Conservation (phyloP, 2,888 invertebrate genomes). For the Diadegma fenestrale region DNA sequence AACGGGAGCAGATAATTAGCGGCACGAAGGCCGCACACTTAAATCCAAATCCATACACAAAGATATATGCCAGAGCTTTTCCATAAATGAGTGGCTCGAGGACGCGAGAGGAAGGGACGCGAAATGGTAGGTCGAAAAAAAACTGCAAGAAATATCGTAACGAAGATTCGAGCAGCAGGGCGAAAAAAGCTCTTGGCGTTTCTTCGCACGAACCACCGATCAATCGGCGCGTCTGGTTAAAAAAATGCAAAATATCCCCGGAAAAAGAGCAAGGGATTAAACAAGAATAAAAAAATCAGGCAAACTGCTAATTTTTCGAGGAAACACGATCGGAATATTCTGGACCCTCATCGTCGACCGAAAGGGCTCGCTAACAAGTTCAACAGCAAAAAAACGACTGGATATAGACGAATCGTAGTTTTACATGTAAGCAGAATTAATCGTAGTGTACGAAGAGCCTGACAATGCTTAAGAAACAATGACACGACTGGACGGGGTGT, state of each 20-base stretch:
- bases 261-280: not conserved
- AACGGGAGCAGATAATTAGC: conserved; percentile 72
- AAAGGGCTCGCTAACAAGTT: not conserved
- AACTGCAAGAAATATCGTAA: conserved; percentile 64
- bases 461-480: conserved; percentile 80
- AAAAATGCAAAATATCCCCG: not conserved
- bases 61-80: conserved; percentile 21
- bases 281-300: conserved; percentile 14
- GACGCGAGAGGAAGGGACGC: conserved; percentile 46
- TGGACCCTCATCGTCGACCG: not conserved
- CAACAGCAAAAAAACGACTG: conserved; percentile 17
- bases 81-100: conserved; percentile 60
- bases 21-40: conserved; percentile 71
- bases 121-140: conserved; percentile 32
- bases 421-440: not conserved
- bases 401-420: conserved; percentile 31
- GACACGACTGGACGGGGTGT: conserved; percentile 80
- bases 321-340: conserved; percentile 12
- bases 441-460: conserved; percentile 51
- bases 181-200: conserved; percentile 25
- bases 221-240: conserved; percentile 44
- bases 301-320: conserved; percentile 38
- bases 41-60: conserved; percentile 11
- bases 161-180: conserved; percentile 31
- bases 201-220: conserved; percentile 22